Base-by-base conservation (phyloP, 2,113 vertebrate species). In the Gnathonemus echidnorhynchus region DNA sequence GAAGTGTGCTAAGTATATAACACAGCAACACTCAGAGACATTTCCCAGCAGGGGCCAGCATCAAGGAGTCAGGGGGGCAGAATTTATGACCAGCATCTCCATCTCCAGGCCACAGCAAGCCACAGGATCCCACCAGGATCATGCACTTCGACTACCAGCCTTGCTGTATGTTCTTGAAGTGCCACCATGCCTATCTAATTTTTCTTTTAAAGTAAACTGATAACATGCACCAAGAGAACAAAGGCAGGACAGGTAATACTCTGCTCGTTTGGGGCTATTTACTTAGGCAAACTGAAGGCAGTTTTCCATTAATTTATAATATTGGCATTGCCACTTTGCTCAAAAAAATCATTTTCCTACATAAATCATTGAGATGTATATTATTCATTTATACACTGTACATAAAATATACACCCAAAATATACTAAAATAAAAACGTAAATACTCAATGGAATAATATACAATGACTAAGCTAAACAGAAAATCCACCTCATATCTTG, bases 1-100 rank as follows among this genome's bases (percentile, higher is more conserved):
- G 95, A 95, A 94, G 90, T 87, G 84, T 58, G 89, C 91, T 90
- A 89, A 56, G 91, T 93, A 92, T 90, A 27, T 90, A 90, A 24
- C 31, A 86, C 86, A 21, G 90, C 9, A 90, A 91, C 31, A 9
- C 89, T 88, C 31, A 87, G 42, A 24, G 66, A n/a, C 56, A 62
- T 46, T 70, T 21, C 89, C 48, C 48, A 5, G 27, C 31, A 17
- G 62, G 19, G 4, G 48, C 42, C 83, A 31, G 62, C 62, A 53
- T 49, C 62, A 53, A 90, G 11, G 17, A 52, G 85, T 77, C 89
- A 77, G 27, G 48, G 21, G 50, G 19, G 86, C 13, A 19, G 35
- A 45, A 88, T 90, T 90, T 88, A 87, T 2, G 31, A 46, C 56
- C 56, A 48, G 1, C 13, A 39, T 87, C 86, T 46, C 86, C 87